Evolutionary conservation across 35 echinoderm and acorn worm genomes (phyloP).

Genomic region (Apostichopus parvimensis): DNA sequence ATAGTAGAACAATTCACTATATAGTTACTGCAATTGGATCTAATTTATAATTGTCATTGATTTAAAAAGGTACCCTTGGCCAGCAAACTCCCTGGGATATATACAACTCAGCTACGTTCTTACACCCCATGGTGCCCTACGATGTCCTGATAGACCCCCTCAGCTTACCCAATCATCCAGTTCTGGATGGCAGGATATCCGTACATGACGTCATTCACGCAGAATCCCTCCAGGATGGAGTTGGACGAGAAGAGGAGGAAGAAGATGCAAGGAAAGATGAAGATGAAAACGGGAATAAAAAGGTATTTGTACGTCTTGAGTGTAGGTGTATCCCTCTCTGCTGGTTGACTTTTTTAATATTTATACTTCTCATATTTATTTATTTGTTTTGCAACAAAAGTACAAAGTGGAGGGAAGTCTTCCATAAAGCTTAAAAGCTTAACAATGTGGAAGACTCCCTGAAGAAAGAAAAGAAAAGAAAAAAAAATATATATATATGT

Average conservation of each 20-base stretch:
- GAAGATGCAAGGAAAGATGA: conserved; percentile 65
- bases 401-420: no score
- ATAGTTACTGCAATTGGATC: no score
- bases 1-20: no score
- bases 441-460: no score
- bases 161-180: conserved; percentile 92
- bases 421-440: no score
- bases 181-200: conserved; percentile 69
- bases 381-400: no score
- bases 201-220: conserved; percentile 52
- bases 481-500: no score
- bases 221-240: conserved; percentile 58
- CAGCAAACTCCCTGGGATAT: conserved; percentile 90
- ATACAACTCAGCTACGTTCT: conserved; percentile 82
- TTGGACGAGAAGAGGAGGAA: conserved; percentile 57
- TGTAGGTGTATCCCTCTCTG: no score
- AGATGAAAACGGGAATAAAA: conserved; percentile 53
- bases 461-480: no score
- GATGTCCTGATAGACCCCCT: conserved; percentile 91
- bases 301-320: background rate
- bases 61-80: conserved; percentile 80
- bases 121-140: conserved; percentile 96
- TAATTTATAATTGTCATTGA: no score
- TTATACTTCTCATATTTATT: no score
- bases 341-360: no score